Base-by-base conservation (phyloP, 1,140 invertebrate genomes). In the Brachionus paranguensis region DNA sequence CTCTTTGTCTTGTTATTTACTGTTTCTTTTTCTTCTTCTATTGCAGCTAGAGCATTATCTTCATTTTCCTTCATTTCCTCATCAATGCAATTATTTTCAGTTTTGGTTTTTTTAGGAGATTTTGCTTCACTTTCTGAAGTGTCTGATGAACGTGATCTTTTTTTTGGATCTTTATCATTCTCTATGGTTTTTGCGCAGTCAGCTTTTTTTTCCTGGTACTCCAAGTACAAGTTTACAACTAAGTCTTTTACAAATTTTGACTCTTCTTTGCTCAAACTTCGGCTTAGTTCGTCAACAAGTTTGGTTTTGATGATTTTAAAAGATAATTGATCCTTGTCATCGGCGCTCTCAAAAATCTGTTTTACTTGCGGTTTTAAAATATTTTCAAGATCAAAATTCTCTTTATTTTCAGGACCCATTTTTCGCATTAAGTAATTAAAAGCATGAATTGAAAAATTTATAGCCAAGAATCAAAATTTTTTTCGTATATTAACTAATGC, bases 321-420 rank as follows among this genome's bases (percentile, higher is more conserved):
- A 11, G 78, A 81, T 27, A 81, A 64, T 27, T 41, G 50, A 60
- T 81, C 78, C 41, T 81, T 81, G 20, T 81, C 14, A 24, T 60
- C 50, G 37, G 37, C 17, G 6, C n/a, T 14, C 14, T 81, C 78
- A 29, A 81, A 81, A n/a, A 81, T 64, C 53, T 43, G 27, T 47
- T 81, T 65, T 20, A 81, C 33, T 17, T 81, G 53, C 4, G 24
- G n/a, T 17, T 81, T 45, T 29, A 81, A 17, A 24, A 37, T n/a
- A 27, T 14, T 50, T 47, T 50, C 27, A 3, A 47, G 11, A 12
- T 37, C 47, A 76, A n/a, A 29, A 27, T 76, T 76, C 47, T 76
- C 72, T 20, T 76, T 76, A 37, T 76, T 37, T 50, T 76, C 72
- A 50, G 37, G 10, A 24, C 10, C 8, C 65, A 70, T 70, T 70